Percentiles rank a stretch among this genome's conserved stretches.
phyloP scores from a whole-genome alignment of 2,113 vertebrate species.

The Glaucidium brasilianum region DNA sequence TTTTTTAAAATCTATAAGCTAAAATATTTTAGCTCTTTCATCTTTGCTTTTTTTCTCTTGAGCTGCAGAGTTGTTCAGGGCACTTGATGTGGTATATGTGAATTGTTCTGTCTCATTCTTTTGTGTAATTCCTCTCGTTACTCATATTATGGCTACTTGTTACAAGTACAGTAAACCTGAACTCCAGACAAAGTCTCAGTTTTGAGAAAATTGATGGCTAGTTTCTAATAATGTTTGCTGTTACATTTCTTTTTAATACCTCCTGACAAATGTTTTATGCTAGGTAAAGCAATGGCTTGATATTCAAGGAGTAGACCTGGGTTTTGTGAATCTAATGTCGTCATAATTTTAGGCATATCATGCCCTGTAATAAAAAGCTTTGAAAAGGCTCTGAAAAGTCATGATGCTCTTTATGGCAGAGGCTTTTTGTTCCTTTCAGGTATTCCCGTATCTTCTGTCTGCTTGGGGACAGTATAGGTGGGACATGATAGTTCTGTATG shows the following conservation, averaged over 20 bases:
- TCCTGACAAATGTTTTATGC: neutral
- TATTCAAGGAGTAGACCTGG: neutral
- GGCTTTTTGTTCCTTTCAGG: neutral
- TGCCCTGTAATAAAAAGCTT: neutral
- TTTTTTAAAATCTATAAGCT: neutral
- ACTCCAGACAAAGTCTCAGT: neutral
- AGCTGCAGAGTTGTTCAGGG: neutral
- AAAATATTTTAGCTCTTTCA: neutral
- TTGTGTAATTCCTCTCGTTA: neutral
- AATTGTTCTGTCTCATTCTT: neutral
- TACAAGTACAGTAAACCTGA: neutral
- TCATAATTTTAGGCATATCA: neutral
- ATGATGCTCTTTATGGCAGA: neutral
- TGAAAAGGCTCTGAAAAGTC: neutral
- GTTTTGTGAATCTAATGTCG: neutral
- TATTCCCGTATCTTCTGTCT: neutral
- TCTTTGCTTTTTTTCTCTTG: neutral
- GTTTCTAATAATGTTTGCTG: neutral
- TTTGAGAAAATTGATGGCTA: neutral
- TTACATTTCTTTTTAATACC: neutral
- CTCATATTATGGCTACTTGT: neutral
- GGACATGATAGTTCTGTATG: neutral
- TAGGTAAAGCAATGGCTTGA: neutral
- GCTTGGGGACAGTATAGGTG: too few species aligned
- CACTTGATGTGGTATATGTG: neutral